These are phyloP conservation scores for Apaloderma vittatum DNA, from an alignment of 2,113 vertebrate genomes.

Conservation along the genomic window DNA sequence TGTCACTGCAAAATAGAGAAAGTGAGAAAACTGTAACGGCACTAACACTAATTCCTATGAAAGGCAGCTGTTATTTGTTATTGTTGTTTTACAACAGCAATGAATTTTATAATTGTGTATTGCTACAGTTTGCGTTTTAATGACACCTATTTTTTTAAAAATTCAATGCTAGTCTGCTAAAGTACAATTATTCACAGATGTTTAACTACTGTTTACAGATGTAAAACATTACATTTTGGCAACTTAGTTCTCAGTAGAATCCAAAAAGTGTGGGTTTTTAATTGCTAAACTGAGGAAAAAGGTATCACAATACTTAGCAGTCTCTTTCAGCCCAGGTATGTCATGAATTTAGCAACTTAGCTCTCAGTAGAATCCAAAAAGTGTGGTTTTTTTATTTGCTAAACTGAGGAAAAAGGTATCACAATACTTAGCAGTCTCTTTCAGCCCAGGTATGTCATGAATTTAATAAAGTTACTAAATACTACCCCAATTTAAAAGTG, in stretches of 20 bases:
- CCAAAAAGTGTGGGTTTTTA: neutral
- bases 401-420: neutral
- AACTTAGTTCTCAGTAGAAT: neutral
- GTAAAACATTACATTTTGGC: neutral
- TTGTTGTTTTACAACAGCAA: neutral
- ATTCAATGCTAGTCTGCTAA: neutral
- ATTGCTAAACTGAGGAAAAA: neutral
- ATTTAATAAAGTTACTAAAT: neutral
- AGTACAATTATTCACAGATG: neutral
- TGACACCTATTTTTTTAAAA: neutral
- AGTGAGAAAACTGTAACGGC: neutral
- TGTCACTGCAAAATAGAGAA: neutral
- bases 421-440: neutral
- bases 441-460: neutral
- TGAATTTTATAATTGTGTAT: neutral
- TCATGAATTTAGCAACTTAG: neutral
- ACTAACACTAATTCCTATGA: neutral
- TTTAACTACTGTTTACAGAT: slow-evolving; percentile 26
- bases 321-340: neutral
- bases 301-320: neutral
- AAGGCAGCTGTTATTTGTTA: neutral
- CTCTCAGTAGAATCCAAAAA: neutral
- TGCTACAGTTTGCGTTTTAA: neutral
- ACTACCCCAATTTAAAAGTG: neutral
- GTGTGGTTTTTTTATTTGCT: neutral